A percentile compares a stretch with the other conserved stretches of the same genome.
These are phyloP conservation scores for Sturmia bella DNA, from an alignment of 2,888 invertebrate species.

Conservation along the genomic window DNA sequence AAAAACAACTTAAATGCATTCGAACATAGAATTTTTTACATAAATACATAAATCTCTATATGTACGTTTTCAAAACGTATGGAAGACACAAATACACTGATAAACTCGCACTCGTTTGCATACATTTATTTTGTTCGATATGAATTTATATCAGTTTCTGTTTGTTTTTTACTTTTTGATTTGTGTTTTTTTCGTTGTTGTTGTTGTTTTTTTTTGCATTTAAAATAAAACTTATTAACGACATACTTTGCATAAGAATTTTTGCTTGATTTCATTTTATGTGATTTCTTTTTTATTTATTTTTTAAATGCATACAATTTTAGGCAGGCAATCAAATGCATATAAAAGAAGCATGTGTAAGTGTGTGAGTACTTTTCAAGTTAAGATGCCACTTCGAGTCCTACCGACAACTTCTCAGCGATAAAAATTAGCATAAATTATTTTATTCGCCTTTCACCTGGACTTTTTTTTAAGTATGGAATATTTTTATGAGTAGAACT, in stretches of 20 bases:
- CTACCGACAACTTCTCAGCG: too few species aligned
- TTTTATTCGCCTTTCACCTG: too few species aligned
- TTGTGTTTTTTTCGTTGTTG: conserved; percentile 1
- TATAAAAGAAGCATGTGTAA: neutral
- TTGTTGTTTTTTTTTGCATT: conserved; percentile 11
- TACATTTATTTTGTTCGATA: conserved; percentile 13
- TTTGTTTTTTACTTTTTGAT: conserved; percentile 17
- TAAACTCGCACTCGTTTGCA: neutral
- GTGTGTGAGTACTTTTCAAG: neutral
- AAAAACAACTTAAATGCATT: conserved; percentile 28
- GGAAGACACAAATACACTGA: conserved; percentile 21
- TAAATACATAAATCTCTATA: conserved; percentile 28
- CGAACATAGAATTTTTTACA: conserved; percentile 34
- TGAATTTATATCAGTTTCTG: conserved; percentile 27
- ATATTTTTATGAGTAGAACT: too few species aligned
- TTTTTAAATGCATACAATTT: conserved; percentile 16
- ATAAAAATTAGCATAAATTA: too few species aligned
- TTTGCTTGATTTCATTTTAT: conserved; percentile 49
- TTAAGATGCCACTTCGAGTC: too few species aligned
- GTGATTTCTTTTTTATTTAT: neutral
- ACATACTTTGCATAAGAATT: conserved; percentile 65
- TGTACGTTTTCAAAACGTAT: conserved; percentile 21
- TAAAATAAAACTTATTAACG: conserved; percentile 46
- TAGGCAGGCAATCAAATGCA: conserved; percentile 26
- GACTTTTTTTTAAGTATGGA: too few species aligned